Conservation (phyloP, 2,797 vertebrate genomes). For the Apogon talboti region DNA sequence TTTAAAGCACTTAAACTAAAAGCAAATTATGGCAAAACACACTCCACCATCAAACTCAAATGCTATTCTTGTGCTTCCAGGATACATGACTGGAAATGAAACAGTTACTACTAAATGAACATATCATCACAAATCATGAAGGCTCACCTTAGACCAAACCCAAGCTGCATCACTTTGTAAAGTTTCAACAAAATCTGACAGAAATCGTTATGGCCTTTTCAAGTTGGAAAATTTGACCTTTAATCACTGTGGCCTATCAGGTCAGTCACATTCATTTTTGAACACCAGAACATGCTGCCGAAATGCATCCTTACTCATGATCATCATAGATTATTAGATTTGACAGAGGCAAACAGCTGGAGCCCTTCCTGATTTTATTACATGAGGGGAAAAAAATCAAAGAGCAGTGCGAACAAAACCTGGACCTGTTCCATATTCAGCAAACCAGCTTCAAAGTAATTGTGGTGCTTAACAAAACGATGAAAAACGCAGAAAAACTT, state of each 20-base stretch:
- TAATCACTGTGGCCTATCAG: conserved; percentile 57
- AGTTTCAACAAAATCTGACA: conserved; percentile 47
- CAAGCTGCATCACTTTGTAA: conserved; percentile 32
- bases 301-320: conserved; percentile 44
- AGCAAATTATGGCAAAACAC: conserved; percentile 64
- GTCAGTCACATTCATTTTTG: conserved; percentile 64
- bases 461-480: conserved; percentile 22
- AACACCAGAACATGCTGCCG: conserved; percentile 50
- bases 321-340: conserved; percentile 45
- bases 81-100: conserved; percentile 39
- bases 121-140: not conserved
- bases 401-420: conserved; percentile 21
- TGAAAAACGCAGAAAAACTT: conserved; percentile 10
- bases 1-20: conserved; percentile 71
- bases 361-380: conserved; percentile 48
- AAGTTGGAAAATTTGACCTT: conserved; percentile 65
- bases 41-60: conserved; percentile 35
- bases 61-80: conserved; percentile 22
- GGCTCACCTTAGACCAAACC: conserved; percentile 15
- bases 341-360: conserved; percentile 67
- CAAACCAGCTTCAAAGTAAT: conserved; percentile 8
- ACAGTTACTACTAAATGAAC: conserved; percentile 35
- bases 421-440: conserved; percentile 15
- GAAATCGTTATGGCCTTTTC: conserved; percentile 60
- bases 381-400: conserved; percentile 30